Percentiles rank a stretch among this genome's conserved stretches.
Conservation (phyloP, 1,140 invertebrate species). For the Fopius arisanus region DNA sequence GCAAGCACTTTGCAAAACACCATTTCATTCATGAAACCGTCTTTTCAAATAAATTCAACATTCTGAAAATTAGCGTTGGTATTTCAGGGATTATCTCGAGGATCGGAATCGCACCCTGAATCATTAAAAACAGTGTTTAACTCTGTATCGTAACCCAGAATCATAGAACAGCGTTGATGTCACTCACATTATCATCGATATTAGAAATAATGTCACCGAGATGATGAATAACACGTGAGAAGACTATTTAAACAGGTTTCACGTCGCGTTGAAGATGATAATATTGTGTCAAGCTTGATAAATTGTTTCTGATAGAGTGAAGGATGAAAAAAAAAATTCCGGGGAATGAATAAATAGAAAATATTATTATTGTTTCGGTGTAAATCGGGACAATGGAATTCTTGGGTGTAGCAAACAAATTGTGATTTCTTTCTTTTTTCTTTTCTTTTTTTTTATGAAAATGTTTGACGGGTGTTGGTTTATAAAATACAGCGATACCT, state of each 20-base stretch:
- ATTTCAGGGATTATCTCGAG: not conserved
- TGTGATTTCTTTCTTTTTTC: no score
- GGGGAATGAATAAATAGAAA: not conserved
- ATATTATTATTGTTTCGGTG: constrained; percentile 19
- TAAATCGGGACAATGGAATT: constrained; percentile 28
- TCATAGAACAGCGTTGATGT: not conserved
- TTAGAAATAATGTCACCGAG: constrained; percentile 10
- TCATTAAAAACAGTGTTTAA: not conserved
- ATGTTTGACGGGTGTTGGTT: constrained; percentile 13
- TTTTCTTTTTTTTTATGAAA: constrained; percentile 11
- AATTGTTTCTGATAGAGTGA: not conserved
- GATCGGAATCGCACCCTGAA: not conserved
- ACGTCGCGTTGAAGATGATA: not conserved
- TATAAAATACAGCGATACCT: constrained; percentile 20
- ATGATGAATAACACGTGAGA: constrained; percentile 1
- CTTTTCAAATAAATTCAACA: no score
- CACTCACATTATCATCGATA: constrained; percentile 1
- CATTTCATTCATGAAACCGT: no score
- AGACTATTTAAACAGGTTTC: not conserved
- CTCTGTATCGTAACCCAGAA: constrained; percentile 8
- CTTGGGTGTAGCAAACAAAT: constrained; percentile 21
- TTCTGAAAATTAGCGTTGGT: not conserved
- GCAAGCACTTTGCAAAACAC: no score
- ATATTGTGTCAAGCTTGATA: constrained; percentile 7
- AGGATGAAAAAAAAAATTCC: not conserved